phyloP scores from a whole-genome alignment of 1,140 invertebrate genomes.

The Lineus longissimus region DNA sequence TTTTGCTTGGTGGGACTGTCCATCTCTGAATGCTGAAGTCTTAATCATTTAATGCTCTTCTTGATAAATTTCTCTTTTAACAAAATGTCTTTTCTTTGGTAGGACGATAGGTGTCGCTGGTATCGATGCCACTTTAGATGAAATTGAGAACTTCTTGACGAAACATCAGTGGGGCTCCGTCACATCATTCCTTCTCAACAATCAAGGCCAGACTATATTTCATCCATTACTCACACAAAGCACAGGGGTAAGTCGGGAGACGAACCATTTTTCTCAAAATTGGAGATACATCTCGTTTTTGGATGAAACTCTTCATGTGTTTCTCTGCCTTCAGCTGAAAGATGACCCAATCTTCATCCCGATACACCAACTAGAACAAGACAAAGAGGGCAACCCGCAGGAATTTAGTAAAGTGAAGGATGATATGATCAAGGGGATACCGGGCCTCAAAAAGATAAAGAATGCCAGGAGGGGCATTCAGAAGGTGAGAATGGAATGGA shows the following conservation, averaged over 20 bases:
- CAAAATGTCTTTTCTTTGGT: not conserved
- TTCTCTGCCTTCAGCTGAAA: constrained; percentile 37
- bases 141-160: constrained; percentile 54
- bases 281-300: too few relatives aligned
- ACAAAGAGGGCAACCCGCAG: constrained; percentile 43
- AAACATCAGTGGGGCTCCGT: constrained; percentile 55
- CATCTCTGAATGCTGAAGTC: too few relatives aligned
- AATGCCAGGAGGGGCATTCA: constrained; percentile 37
- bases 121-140: constrained; percentile 55
- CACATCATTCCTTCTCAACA: constrained; percentile 55
- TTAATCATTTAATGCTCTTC: too few relatives aligned
- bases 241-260: constrained; percentile 43
- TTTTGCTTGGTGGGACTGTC: too few relatives aligned
- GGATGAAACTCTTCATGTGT: too few relatives aligned
- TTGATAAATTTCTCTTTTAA: too few relatives aligned
- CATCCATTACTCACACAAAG: constrained; percentile 54
- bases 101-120: constrained; percentile 55
- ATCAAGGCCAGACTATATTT: constrained; percentile 54
- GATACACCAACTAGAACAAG: constrained; percentile 51
- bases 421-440: constrained; percentile 46
- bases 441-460: constrained; percentile 35
- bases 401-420: constrained; percentile 47
- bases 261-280: too few relatives aligned
- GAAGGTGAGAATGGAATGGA: constrained; percentile 31
- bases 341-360: constrained; percentile 56